Evolutionary conservation across 2,888 invertebrate genomes (phyloP), one percentile per base, ranked within the genome.

Genomic region (Stenchaetothrips biformis): DNA sequence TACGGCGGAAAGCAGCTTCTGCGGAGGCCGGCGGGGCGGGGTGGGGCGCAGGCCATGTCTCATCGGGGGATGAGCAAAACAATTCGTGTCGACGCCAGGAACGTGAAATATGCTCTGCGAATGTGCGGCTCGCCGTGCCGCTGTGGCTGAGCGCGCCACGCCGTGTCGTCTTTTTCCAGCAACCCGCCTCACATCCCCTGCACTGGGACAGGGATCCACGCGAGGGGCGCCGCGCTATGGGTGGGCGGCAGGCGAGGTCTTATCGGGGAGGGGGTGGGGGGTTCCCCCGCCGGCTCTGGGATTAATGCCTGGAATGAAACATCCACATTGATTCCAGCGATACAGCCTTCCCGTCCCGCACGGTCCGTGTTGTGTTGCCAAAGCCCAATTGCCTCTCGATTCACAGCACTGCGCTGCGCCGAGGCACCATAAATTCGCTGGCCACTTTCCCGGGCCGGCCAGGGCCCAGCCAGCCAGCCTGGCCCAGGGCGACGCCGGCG

Each of bases 41-140:
- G 11, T 21, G 67, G 21, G 21, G 7, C 25, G 11, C 11, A 25
- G 25, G 67, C 67, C 67, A 21, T 74, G 67, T 74, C 67, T 74
- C 67, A 74, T 74, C 21, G 67, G 8, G 67, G 67, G 67, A 74
- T 74, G 25, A 74, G 67, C 67, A 25, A 74, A 74, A 74, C 25
- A 74, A 74, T 74, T 74, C 67, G 53, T 21, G 67, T 18, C 67
- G 67, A 7, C 21, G 11, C 21, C 21, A 25, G 67, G 53, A 53
- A 74, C 21, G 25, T 25, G 25, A 74, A 74, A 21, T 74, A 21
- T 53, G 53, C 53, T 9, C 37, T 37, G 37, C 37, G 37, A 37
- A 37, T 37, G 37, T 4, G 37, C 1, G 37, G 37, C 37, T 37
- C 37, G 37, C 37, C 4, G 37, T 37, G 37, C 16, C 53, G 11